Evolutionary conservation across 2,888 invertebrate genomes (phyloP).

Genomic region (Morpho deidamia): DNA sequence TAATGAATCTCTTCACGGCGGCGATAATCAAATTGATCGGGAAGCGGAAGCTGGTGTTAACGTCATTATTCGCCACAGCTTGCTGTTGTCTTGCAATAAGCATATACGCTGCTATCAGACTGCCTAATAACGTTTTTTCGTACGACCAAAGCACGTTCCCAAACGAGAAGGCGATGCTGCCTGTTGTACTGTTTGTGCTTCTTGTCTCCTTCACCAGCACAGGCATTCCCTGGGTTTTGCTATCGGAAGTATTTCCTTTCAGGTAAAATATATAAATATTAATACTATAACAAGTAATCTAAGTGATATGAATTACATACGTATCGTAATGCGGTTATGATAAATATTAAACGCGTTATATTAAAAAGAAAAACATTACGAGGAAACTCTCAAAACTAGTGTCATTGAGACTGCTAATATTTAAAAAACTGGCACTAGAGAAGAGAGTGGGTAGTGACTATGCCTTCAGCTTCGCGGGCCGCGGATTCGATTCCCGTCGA

Average conservation of each 20-base stretch:
- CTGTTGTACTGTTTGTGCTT: constrained; percentile 58
- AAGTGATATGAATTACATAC: background rate
- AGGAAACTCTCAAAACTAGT: too few relatives aligned
- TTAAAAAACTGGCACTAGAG: too few relatives aligned
- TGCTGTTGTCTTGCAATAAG: constrained; percentile 50
- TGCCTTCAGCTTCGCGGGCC: too few relatives aligned
- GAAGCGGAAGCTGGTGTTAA: constrained; percentile 58
- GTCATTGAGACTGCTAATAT: too few relatives aligned
- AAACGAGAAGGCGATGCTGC: constrained; percentile 53
- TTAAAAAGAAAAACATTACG: too few relatives aligned
- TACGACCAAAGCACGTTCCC: constrained; percentile 58
- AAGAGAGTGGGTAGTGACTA: too few relatives aligned
- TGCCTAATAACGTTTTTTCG: constrained; percentile 50
- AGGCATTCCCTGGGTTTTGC: constrained; percentile 76
- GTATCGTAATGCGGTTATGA: too few relatives aligned
- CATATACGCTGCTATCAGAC: constrained; percentile 42
- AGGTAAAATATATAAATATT: constrained; percentile 48
- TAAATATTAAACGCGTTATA: too few relatives aligned
- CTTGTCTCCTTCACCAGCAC: constrained; percentile 54
- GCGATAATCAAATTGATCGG: constrained; percentile 52
- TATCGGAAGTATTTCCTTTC: constrained; percentile 79
- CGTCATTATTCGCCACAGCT: constrained; percentile 48
- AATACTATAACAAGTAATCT: background rate
- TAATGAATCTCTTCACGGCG: constrained; percentile 56
- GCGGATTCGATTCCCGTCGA: too few relatives aligned